Conservation (phyloP, 2,888 invertebrate genomes). For the Nomada hirtipes region DNA sequence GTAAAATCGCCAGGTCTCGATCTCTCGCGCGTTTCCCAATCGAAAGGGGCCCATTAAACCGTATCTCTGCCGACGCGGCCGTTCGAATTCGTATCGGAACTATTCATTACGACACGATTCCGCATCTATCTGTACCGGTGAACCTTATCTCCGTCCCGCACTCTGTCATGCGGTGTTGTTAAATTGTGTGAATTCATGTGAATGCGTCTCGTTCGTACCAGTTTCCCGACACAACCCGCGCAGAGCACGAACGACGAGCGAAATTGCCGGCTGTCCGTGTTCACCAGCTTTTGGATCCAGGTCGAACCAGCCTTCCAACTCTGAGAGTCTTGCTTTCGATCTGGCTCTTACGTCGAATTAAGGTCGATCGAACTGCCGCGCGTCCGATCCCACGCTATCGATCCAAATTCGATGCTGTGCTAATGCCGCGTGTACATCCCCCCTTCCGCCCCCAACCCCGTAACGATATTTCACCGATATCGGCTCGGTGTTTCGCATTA, state of each 20-base stretch:
- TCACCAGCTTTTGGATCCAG: constrained; percentile 19
- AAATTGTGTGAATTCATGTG: constrained; percentile 60
- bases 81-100: constrained; percentile 38
- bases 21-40: not conserved
- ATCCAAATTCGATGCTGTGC: constrained; percentile 39
- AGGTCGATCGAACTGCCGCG: constrained; percentile 43
- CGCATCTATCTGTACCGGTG: constrained; percentile 21
- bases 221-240: not conserved
- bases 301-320: not conserved
- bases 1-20: not conserved
- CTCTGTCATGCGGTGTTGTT: constrained; percentile 46
- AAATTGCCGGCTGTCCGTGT: constrained; percentile 25
- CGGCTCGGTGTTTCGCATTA: constrained; percentile 51
- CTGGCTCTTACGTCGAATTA: constrained; percentile 44
- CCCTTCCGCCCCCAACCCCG: not conserved
- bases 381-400: constrained; percentile 26
- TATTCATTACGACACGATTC: constrained; percentile 50
- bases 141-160: constrained; percentile 51
- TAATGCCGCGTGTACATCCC: constrained; percentile 14
- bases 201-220: constrained; percentile 56
- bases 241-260: constrained; percentile 16
- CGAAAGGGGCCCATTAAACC: constrained; percentile 42
- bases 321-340: constrained; percentile 16
- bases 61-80: constrained; percentile 33
- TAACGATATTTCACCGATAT: constrained; percentile 56